Conservation (phyloP, 2,113 vertebrate genomes). For the Rhinoderma darwinii region DNA sequence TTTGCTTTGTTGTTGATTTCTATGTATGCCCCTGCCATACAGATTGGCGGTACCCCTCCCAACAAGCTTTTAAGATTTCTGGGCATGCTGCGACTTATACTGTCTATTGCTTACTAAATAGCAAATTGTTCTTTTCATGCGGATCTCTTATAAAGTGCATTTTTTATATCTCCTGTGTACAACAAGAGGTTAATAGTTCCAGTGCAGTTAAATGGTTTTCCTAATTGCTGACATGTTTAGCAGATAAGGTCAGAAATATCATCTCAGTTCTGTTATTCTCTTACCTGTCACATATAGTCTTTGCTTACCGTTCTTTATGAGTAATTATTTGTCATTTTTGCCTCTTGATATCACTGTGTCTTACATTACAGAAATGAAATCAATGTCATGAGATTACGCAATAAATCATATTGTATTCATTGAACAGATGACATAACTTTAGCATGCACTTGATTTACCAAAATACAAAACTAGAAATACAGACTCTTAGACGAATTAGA, state of each 20-base stretch:
- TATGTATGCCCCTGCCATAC: no score
- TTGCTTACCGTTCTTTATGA: background rate
- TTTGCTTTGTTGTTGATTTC: no score
- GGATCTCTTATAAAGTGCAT: background rate
- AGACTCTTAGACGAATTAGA: no score
- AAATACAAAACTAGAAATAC: background rate
- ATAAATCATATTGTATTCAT: slow-evolving; percentile 18
- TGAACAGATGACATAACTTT: background rate
- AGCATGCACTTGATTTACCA: background rate
- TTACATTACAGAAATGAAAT: slow-evolving; percentile 23
- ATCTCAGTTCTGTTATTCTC: slow-evolving; percentile 1
- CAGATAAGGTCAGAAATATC: background rate
- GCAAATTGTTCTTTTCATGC: no score
- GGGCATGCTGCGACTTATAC: no score
- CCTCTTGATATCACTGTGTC: slow-evolving; percentile 5
- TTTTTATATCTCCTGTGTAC: no score
- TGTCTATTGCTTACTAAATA: no score
- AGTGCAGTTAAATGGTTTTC: background rate
- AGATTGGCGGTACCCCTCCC: no score
- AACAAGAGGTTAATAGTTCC: background rate
- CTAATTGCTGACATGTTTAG: background rate
- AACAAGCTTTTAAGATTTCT: no score
- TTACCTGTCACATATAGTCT: background rate
- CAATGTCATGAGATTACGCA: slow-evolving; percentile 25
- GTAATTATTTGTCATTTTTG: slow-evolving; percentile 32